Percentiles rank a stretch among this genome's conserved stretches.
Conservation (phyloP, 1,140 invertebrate genomes). For the Eciton burchellii region DNA sequence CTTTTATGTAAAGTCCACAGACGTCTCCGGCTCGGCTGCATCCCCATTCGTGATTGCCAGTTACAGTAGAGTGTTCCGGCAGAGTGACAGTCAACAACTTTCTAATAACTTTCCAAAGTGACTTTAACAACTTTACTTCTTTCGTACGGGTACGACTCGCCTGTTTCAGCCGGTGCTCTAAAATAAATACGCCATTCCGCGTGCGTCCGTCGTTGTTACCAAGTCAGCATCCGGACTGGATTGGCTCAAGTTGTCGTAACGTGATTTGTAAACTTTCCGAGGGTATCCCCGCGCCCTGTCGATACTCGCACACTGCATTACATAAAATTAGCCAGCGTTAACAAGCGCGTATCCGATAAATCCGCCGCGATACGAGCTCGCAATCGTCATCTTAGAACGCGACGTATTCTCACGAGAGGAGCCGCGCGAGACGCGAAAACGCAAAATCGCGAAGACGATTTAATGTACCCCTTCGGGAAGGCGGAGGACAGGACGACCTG, state of each 20-base stretch:
- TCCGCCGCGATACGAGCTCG: too few relatives aligned
- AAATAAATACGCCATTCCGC: neutral
- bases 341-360: too few relatives aligned
- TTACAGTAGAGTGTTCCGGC: neutral
- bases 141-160: neutral
- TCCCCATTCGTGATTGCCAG: neutral
- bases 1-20: neutral
- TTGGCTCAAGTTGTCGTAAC: constrained; percentile 5
- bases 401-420: too few relatives aligned
- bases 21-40: neutral
- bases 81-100: constrained; percentile 2
- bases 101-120: constrained; percentile 33
- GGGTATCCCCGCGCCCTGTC: neutral
- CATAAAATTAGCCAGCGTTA: constrained; percentile 24
- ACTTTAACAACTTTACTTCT: constrained; percentile 43
- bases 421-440: neutral
- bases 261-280: constrained; percentile 5
- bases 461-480: neutral
- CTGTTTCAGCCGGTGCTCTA: constrained; percentile 10
- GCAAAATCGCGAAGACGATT: neutral
- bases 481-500: neutral
- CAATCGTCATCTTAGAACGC: too few relatives aligned
- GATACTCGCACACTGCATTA: neutral
- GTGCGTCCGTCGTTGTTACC: neutral
- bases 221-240: neutral